Conservation (phyloP, 2,113 vertebrate species). For the Hassar affinis region DNA sequence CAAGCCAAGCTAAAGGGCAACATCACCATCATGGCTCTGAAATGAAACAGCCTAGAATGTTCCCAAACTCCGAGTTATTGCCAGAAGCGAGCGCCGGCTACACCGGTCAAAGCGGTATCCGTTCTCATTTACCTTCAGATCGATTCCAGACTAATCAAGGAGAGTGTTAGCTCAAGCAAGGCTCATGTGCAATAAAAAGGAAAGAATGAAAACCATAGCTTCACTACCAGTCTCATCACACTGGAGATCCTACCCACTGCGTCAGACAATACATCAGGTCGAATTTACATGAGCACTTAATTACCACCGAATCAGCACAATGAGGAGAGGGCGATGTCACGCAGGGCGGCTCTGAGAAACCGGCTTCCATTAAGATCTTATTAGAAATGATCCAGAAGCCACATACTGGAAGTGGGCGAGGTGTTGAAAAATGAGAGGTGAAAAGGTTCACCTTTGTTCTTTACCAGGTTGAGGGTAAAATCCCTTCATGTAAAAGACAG, state of each 20-base stretch:
- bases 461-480: background rate
- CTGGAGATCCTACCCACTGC: background rate
- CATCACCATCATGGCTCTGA: background rate
- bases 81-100: background rate
- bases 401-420: slow-evolving; percentile 15
- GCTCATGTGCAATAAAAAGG: background rate
- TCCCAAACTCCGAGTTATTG: background rate
- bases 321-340: background rate
- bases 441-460: slow-evolving; percentile 3
- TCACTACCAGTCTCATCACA: slow-evolving; percentile 1
- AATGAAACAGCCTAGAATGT: background rate
- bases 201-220: background rate
- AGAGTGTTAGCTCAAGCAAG: slow-evolving; percentile 7
- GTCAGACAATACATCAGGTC: slow-evolving; percentile 9
- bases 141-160: background rate
- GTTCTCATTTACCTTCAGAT: slow-evolving; percentile 10
- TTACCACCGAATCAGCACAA: slow-evolving; percentile 26
- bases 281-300: slow-evolving; percentile 22
- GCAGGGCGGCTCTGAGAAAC: background rate
- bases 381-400: slow-evolving; percentile 24
- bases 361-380: slow-evolving; percentile 38
- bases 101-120: slow-evolving; percentile 9
- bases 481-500: background rate
- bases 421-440: slow-evolving; percentile 26
- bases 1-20: slow-evolving; percentile 38